Evolutionary conservation across 2,888 invertebrate species (phyloP).

Genomic region (Torymus aiolomorphi): DNA sequence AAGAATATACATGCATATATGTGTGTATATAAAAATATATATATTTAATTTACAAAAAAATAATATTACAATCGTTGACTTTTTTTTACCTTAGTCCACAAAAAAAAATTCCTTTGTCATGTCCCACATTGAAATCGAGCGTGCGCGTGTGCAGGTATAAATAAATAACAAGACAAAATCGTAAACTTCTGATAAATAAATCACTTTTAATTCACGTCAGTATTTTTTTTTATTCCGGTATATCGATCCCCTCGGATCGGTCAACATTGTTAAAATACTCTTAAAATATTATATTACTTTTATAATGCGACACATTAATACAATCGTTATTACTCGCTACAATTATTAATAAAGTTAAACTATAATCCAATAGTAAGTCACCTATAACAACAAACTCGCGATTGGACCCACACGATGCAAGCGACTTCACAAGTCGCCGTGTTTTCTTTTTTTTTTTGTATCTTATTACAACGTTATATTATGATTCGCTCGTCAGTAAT

Average conservation of each 20-base stretch:
- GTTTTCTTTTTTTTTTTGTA: too few species aligned
- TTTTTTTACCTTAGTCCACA: neutral
- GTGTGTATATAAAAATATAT: conserved; percentile 53
- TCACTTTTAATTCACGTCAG: conserved; percentile 47
- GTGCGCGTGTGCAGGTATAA: neutral
- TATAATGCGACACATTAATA: too few species aligned
- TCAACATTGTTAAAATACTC: conserved; percentile 47
- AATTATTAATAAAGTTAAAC: too few species aligned
- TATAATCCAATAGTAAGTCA: too few species aligned
- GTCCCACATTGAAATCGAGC: neutral
- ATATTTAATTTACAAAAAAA: conserved; percentile 57
- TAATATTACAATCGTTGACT: too few species aligned
- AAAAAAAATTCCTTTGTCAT: neutral
- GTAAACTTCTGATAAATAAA: conserved; percentile 46
- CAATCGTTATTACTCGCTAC: too few species aligned
- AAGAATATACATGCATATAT: conserved; percentile 54
- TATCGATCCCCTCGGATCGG: neutral
- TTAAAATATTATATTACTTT: conserved; percentile 31
- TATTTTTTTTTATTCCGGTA: neutral
- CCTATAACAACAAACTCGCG: too few species aligned
- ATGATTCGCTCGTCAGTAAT: too few species aligned
- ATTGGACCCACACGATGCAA: too few species aligned
- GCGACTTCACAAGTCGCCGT: too few species aligned
- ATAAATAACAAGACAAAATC: conserved; percentile 17
- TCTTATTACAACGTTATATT: too few species aligned